A percentile compares a stretch with the other conserved stretches of the same genome.
phyloP scores from a whole-genome alignment of 2,113 vertebrate genomes.

The Neodontobutis hainanensis region DNA sequence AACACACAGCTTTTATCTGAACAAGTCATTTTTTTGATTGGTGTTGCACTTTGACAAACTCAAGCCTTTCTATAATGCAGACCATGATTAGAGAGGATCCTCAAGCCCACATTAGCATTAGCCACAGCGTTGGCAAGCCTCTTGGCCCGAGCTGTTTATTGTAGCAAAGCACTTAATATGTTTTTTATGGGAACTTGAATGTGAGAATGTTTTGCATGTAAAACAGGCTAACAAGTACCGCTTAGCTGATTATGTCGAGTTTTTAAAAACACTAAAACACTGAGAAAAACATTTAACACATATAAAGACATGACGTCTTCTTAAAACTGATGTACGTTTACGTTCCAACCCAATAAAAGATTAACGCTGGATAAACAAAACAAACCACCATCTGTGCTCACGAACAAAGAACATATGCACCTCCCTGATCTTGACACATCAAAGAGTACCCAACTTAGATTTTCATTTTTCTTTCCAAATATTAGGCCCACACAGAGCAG shows the following conservation, averaged over 20 bases:
- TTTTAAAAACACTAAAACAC: not conserved
- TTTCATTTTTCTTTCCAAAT: conserved; percentile 26
- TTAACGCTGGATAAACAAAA: conserved; percentile 32
- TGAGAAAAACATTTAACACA: not conserved
- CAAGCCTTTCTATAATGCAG: not conserved
- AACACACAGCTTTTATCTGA: no score
- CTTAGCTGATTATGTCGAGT: not conserved
- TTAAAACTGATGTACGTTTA: not conserved
- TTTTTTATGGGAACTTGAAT: conserved; percentile 11
- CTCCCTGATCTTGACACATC: conserved; percentile 26
- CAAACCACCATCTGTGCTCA: conserved; percentile 40
- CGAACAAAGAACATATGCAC: conserved; percentile 25
- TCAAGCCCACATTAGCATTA: not conserved
- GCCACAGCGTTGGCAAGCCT: not conserved
- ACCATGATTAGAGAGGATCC: not conserved
- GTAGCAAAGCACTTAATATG: not conserved
- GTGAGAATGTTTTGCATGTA: conserved; percentile 1
- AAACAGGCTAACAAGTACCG: not conserved
- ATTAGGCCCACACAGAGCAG: conserved; percentile 30
- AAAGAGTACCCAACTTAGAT: conserved; percentile 27
- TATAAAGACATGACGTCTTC: no score
- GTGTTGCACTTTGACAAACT: not conserved
- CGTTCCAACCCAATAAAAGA: conserved; percentile 20
- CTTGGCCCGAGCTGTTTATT: conserved; percentile 1
- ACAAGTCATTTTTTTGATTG: no score